Conservation (phyloP, 23 tunicate species). For the Oikopleura dioica region DNA sequence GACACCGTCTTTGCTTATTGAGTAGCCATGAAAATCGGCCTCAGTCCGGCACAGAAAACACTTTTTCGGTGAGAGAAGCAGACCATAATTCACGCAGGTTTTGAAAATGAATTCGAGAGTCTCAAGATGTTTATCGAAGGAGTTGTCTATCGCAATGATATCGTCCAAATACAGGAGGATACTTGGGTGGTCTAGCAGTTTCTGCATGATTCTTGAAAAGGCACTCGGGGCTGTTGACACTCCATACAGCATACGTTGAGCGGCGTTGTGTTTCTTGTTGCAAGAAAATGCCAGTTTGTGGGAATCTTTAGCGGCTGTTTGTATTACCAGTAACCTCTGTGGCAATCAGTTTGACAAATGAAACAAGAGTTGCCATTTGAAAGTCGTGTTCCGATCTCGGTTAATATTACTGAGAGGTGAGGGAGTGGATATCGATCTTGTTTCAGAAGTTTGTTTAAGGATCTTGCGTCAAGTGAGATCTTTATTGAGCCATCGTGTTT, state of each 20-base stretch:
- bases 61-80: too few relatives aligned
- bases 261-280: not conserved
- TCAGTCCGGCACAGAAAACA: not conserved
- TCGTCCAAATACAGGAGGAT: constrained; percentile 12
- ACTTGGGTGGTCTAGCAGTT: not conserved
- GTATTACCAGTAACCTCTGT: not conserved
- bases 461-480: not conserved
- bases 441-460: not conserved
- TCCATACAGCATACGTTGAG: not conserved
- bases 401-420: not conserved
- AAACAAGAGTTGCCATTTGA: not conserved
- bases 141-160: not conserved
- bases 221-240: not conserved
- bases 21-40: not conserved
- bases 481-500: not conserved
- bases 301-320: not conserved
- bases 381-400: not conserved
- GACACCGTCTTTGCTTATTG: not conserved
- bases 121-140: not conserved
- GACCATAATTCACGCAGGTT: not conserved
- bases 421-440: not conserved
- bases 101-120: not conserved
- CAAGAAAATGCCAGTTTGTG: not conserved
- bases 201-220: not conserved
- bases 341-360: not conserved